Evolutionary conservation across 2,113 vertebrate genomes (phyloP).

Genomic region (Rhagologus leucostigma): DNA sequence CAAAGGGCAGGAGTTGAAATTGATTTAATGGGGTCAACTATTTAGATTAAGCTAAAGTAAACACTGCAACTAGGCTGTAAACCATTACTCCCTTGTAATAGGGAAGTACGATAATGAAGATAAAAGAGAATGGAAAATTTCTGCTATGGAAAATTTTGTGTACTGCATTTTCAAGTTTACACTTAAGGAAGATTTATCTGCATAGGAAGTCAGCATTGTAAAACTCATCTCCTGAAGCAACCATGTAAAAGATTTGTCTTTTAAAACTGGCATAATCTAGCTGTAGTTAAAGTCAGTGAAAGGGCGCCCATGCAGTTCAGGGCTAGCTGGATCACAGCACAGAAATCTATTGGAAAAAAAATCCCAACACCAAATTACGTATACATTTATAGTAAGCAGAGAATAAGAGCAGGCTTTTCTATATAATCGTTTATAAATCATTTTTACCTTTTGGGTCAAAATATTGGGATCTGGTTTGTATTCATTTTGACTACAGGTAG

Average conservation of each 20-base stretch:
- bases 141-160: neutral
- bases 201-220: neutral
- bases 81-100: neutral
- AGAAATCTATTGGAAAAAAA: neutral
- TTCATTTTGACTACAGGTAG: conserved; percentile 24
- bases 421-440: neutral
- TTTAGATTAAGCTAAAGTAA: conserved; percentile 35
- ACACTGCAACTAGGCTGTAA: conserved; percentile 15
- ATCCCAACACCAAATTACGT: neutral
- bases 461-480: conserved; percentile 2
- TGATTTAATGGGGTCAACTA: conserved; percentile 29
- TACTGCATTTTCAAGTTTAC: neutral
- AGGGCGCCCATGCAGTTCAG: neutral
- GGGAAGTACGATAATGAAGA: conserved; percentile 4
- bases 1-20: conserved; percentile 28
- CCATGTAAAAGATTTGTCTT: neutral
- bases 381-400: neutral
- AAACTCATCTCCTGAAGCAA: neutral
- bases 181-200: neutral
- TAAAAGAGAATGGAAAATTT: conserved; percentile 44
- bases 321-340: neutral
- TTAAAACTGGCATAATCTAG: neutral
- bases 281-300: neutral
- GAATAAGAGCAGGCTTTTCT: neutral
- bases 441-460: conserved; percentile 36